phyloP scores from a whole-genome alignment of 1,140 invertebrate genomes.

The Drosophila willistoni region DNA sequence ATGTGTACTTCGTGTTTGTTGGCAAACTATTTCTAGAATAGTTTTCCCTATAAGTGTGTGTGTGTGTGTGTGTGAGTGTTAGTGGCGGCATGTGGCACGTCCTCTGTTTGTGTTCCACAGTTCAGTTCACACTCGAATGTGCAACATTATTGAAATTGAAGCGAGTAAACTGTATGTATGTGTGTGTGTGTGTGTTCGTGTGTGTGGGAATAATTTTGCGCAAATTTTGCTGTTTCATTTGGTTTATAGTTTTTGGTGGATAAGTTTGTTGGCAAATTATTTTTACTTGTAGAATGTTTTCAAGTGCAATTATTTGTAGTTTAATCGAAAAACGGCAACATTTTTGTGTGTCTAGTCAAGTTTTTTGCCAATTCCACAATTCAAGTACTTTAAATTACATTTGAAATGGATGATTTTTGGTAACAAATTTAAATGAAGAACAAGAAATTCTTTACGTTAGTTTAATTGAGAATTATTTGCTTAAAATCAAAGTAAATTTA shows the following conservation, averaged over 20 bases:
- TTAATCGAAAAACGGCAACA: conserved; percentile 4
- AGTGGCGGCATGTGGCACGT: conserved; percentile 5
- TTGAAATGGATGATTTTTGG: not conserved
- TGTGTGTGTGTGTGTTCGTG: not conserved
- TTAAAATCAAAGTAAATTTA: not conserved
- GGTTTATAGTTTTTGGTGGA: conserved; percentile 32
- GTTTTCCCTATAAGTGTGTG: conserved; percentile 30
- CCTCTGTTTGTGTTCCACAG: conserved; percentile 42
- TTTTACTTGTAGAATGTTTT: conserved; percentile 42
- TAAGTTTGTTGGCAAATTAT: conserved; percentile 69
- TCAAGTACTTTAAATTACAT: not conserved
- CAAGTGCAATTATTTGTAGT: conserved; percentile 4
- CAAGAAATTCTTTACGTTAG: too few species aligned
- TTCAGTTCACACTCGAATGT: conserved; percentile 67
- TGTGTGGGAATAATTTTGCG: conserved; percentile 44
- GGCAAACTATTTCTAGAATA: conserved; percentile 68
- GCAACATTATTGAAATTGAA: conserved; percentile 74
- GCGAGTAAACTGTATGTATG: conserved; percentile 12
- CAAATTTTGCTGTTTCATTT: conserved; percentile 32
- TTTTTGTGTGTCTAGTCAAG: not conserved
- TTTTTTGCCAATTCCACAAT: not conserved
- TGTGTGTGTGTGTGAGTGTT: not conserved
- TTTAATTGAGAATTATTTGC: not conserved
- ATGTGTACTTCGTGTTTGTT: conserved; percentile 53
- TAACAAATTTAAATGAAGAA: too few species aligned